Evolutionary conservation across 1,140 invertebrate genomes (phyloP), one percentile per base, ranked within the genome.

Genomic region (Hyposmocoma kahamanoa): DNA sequence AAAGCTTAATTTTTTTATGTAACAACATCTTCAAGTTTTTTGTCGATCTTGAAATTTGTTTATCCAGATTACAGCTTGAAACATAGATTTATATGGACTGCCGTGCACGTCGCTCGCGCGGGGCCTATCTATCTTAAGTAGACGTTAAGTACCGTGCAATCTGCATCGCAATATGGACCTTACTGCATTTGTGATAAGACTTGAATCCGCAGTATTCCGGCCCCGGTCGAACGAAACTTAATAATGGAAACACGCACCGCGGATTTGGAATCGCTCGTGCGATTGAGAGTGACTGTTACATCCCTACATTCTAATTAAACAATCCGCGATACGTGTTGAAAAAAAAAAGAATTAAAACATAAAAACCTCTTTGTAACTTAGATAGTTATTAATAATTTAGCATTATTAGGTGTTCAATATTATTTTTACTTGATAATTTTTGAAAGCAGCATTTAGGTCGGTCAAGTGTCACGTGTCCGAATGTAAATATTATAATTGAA

Each of bases 391-490:
- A 73, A 72, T 78, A n/a, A n/a, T 77, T 65, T 79, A 81, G 81
- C 72, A 75, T 60, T 81, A 82, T 81, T 84, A 84, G 79, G 77
- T 84, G 79, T 84, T 83, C 73, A 79, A 78, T 74, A 36, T 17
- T 6, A 30, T 13, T n/a, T 36, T 36, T 17, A 17, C 13, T 36
- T 36, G n/a, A n/a, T n/a, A n/a, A n/a, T n/a, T n/a, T 54, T 57
- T 57, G 62, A 42, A 39, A 63, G 53, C 63, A 69, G 70, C 71
- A 72, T 75, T 73, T 75, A 66, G 41, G 57, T 18, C 24, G 53
- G 51, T n/a, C n/a, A n/a, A n/a, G n/a, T 50, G 41, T 45, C 38
- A 34, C 43, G 58, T 53, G 55, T 50, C 42, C 41, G 46, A 28
- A 50, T 81, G 79, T 83, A 83, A 65, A 84, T 82, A 80, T 59